phyloP scores from a whole-genome alignment of 2,113 vertebrate genomes.

The Corythaixoides concolor region DNA sequence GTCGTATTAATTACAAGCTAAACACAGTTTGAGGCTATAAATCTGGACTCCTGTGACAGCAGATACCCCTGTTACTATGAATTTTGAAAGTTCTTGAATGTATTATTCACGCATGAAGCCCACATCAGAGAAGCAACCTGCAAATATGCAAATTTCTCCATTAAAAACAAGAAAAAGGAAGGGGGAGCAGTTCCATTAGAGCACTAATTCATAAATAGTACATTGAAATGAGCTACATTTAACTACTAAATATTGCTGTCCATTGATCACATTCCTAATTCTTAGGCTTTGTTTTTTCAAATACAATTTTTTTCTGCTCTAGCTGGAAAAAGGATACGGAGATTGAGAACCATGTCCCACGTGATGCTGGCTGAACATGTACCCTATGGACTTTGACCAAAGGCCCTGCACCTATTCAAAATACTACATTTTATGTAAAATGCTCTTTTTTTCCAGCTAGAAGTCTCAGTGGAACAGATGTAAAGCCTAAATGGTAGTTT shows the following conservation, averaged over 20 bases:
- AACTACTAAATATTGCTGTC: background rate
- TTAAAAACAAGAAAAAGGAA: background rate
- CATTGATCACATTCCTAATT: background rate
- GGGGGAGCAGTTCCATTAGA: background rate
- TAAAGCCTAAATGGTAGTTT: background rate
- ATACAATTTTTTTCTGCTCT: background rate
- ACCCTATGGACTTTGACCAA: constrained; percentile 57
- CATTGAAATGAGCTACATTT: background rate
- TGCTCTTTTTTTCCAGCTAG: background rate
- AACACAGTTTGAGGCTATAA: constrained; percentile 38
- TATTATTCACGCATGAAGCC: background rate
- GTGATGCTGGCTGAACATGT: background rate
- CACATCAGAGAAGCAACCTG: background rate
- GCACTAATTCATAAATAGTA: background rate
- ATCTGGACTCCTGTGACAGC: constrained; percentile 55
- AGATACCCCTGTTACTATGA: too few relatives aligned
- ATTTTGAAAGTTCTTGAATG: too few relatives aligned
- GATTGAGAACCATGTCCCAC: background rate
- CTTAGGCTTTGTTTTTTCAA: background rate
- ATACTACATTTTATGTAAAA: background rate
- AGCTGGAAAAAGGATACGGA: background rate
- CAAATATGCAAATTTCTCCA: background rate
- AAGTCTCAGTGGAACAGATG: background rate
- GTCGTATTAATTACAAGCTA: constrained; percentile 24
- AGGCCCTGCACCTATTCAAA: background rate